Conservation (phyloP, 2,888 invertebrate genomes). For the Nymphalis c-album region DNA sequence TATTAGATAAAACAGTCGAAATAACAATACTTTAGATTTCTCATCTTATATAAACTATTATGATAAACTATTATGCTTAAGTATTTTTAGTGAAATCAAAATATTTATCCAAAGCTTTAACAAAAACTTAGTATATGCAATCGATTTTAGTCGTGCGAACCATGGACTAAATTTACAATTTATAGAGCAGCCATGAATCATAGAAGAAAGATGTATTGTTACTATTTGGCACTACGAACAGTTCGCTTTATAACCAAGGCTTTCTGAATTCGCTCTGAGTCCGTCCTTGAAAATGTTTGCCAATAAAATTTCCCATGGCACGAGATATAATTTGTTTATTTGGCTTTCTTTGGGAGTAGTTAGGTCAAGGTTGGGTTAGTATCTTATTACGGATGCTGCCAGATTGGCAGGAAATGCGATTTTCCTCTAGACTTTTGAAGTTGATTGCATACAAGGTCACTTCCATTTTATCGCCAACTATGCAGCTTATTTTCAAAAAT, state of each 20-base stretch:
- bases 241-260: neutral
- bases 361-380: slow-evolving; percentile 22
- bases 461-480: neutral
- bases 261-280: slow-evolving; percentile 11
- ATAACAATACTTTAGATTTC: too few species aligned
- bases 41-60: too few species aligned
- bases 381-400: slow-evolving; percentile 17
- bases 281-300: slow-evolving; percentile 29
- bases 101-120: too few species aligned
- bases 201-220: neutral
- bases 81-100: too few species aligned
- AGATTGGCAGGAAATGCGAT: slow-evolving; percentile 18
- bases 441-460: slow-evolving; percentile 5
- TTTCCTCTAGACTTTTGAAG: slow-evolving; percentile 1
- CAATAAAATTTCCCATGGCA: slow-evolving; percentile 18
- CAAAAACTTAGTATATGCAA: too few species aligned
- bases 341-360: neutral
- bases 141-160: neutral
- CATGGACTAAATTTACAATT: neutral
- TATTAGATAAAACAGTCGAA: too few species aligned
- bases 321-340: slow-evolving; percentile 8
- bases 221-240: slow-evolving; percentile 4
- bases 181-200: neutral
- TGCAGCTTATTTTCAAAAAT: neutral
- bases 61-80: too few species aligned